Evolutionary conservation across 2,888 invertebrate genomes (phyloP).

Genomic region (Acleris laterana): DNA sequence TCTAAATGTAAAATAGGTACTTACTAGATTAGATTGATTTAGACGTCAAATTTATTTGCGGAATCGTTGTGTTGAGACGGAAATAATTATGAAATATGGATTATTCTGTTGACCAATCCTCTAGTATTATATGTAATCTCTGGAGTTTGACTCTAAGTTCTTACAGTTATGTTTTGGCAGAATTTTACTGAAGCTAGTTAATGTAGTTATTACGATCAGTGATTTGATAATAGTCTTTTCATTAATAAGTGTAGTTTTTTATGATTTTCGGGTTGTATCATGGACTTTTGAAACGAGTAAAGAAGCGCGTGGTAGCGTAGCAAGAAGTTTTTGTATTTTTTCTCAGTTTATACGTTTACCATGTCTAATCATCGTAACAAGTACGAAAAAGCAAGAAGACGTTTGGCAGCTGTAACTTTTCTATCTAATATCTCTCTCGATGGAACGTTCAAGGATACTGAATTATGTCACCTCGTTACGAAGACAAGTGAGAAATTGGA

Average conservation of each 20-base stretch:
- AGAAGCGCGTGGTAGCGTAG: neutral
- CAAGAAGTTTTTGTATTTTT: neutral
- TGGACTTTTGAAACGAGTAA: neutral
- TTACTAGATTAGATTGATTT: too few species aligned
- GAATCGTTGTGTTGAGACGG: slow-evolving; percentile 19
- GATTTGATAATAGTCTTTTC: slow-evolving; percentile 19
- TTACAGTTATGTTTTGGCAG: neutral
- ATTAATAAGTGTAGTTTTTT: neutral
- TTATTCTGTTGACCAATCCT: slow-evolving; percentile 25
- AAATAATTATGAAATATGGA: slow-evolving; percentile 25
- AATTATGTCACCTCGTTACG: slow-evolving; percentile 58
- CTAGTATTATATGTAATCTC: slow-evolving; percentile 10
- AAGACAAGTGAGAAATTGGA: slow-evolving; percentile 58
- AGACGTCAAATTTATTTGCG: slow-evolving; percentile 31
- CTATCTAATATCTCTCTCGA: slow-evolving; percentile 97
- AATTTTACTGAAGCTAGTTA: neutral
- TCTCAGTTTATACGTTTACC: slow-evolving; percentile 7
- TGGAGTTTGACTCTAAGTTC: slow-evolving; percentile 8
- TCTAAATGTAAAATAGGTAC: neutral
- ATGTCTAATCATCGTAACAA: slow-evolving; percentile 73
- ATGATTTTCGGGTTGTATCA: too few species aligned
- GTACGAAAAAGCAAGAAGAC: slow-evolving; percentile 89
- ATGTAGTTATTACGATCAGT: slow-evolving; percentile 1
- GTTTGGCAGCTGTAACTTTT: slow-evolving; percentile 96
- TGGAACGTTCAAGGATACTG: slow-evolving; percentile 92